These are phyloP conservation scores for Dendroctonus valens DNA, from an alignment of 1,140 invertebrate genomes.

Conservation along the genomic window DNA sequence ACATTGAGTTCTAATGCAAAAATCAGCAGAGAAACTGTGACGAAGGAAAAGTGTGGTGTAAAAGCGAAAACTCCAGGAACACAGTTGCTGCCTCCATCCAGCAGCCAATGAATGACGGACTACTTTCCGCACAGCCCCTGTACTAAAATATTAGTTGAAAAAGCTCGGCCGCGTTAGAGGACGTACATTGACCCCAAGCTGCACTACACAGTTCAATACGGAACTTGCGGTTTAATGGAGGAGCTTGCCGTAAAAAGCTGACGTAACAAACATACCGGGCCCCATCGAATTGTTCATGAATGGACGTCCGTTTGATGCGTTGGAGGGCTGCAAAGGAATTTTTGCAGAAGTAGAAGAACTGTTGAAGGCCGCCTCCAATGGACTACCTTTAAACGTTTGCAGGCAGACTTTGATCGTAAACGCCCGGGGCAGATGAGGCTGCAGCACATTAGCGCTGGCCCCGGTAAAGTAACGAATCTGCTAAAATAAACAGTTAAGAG, in stretches of 20 bases:
- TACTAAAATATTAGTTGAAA: constrained; percentile 22
- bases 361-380: too few species aligned
- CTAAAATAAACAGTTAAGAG: constrained; percentile 24
- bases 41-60: neutral
- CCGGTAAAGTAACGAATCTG: constrained; percentile 1
- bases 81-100: neutral
- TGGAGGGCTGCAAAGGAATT: too few species aligned
- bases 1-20: too few species aligned
- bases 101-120: neutral
- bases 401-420: constrained; percentile 15
- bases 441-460: neutral
- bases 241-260: constrained; percentile 21
- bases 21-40: neutral
- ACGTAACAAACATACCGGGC: constrained; percentile 7
- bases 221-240: constrained; percentile 27
- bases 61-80: neutral
- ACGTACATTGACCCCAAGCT: constrained; percentile 46
- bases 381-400: constrained; percentile 3
- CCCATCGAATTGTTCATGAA: too few species aligned
- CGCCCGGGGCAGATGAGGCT: constrained; percentile 9
- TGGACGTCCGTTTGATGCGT: too few species aligned
- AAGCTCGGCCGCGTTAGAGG: constrained; percentile 44
- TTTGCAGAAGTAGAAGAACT: too few species aligned
- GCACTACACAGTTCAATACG: constrained; percentile 39
- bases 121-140: constrained; percentile 1